phyloP scores from a whole-genome alignment of 2,888 invertebrate species.

The Tipula vernalis region DNA sequence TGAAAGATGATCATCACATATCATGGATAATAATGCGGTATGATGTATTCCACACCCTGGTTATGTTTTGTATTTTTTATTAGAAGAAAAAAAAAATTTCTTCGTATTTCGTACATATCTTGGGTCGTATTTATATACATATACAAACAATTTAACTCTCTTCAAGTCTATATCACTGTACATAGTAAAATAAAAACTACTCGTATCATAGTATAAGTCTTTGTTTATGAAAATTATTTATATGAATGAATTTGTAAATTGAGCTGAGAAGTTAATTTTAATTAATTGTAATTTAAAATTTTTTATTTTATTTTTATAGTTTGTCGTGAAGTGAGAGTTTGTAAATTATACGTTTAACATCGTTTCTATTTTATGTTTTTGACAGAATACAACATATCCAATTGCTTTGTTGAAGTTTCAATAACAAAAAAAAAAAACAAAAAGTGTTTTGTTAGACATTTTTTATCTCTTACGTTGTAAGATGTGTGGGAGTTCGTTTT shows the following conservation, averaged over 20 bases:
- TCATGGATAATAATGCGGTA: neutral
- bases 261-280: neutral
- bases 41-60: slow-evolving; percentile 4
- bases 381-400: neutral
- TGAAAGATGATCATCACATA: slow-evolving; percentile 4
- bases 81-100: neutral
- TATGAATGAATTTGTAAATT: slow-evolving; percentile 4
- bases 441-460: neutral
- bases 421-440: neutral
- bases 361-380: neutral
- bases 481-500: neutral
- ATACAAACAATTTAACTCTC: neutral
- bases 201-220: neutral
- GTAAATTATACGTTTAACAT: neutral
- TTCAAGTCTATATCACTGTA: neutral
- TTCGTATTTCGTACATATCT: neutral
- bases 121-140: neutral
- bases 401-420: neutral
- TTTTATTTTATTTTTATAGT: neutral
- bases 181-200: neutral
- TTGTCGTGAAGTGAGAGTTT: slow-evolving; percentile 4
- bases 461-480: neutral
- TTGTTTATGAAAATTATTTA: neutral
- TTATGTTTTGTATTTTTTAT: neutral
- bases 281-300: neutral